Evolutionary conservation across 2,797 vertebrate species (phyloP).

Genomic region (Gastrophryne carolinensis): DNA sequence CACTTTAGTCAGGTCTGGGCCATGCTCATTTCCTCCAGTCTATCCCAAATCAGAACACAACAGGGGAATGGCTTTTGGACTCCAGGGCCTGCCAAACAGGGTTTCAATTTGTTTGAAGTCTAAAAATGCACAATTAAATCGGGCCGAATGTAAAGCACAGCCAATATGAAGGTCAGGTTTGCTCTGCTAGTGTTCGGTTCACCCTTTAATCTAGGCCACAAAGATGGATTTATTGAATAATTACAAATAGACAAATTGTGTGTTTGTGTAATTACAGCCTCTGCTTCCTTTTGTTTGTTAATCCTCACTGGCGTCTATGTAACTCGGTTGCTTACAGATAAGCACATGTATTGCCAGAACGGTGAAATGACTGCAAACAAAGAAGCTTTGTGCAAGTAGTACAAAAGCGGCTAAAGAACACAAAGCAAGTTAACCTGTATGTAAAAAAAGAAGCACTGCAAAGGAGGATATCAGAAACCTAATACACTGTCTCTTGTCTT

Average conservation of each 20-base stretch:
- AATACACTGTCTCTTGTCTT: no score
- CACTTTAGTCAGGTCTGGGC: no score
- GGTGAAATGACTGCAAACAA: conserved; percentile 38
- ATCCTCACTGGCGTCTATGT: conserved; percentile 30
- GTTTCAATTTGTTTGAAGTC: no score
- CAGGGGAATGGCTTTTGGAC: no score
- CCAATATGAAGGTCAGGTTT: no score
- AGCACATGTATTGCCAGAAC: conserved; percentile 45
- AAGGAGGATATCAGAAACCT: background rate
- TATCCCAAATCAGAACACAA: no score
- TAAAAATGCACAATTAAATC: background rate
- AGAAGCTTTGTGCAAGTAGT: conserved; percentile 39
- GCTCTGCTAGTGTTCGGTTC: no score
- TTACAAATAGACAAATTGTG: conserved; percentile 2
- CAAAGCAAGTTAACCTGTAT: conserved; percentile 13
- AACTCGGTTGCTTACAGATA: conserved; percentile 34
- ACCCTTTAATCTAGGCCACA: background rate
- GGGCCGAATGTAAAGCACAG: background rate
- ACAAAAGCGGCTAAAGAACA: conserved; percentile 12
- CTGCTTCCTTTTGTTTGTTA: conserved; percentile 22
- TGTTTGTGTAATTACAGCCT: conserved; percentile 28
- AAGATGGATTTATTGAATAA: background rate
- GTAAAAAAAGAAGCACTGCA: background rate
- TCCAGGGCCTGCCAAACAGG: no score
- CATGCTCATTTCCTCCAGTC: no score